Conservation (phyloP, 1,140 invertebrate species). For the Colletes gigas region DNA sequence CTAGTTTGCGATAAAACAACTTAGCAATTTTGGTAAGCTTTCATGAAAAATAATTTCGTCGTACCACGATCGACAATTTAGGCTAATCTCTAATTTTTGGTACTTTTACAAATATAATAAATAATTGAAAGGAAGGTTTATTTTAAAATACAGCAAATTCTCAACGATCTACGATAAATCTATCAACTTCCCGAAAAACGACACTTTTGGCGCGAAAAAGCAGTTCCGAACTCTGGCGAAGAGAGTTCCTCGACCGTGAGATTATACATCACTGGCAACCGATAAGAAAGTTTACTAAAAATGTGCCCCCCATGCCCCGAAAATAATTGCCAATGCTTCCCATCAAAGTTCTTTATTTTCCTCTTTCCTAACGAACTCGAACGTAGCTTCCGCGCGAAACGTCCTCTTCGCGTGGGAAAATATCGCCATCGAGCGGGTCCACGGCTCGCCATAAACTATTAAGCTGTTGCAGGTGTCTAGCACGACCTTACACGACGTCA, state of each 20-base stretch:
- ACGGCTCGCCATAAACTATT: slow-evolving; percentile 65
- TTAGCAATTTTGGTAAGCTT: too few relatives aligned
- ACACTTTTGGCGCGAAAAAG: not conserved
- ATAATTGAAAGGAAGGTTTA: too few relatives aligned
- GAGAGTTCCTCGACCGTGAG: slow-evolving; percentile 5
- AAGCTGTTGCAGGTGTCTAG: slow-evolving; percentile 66
- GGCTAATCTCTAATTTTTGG: too few relatives aligned
- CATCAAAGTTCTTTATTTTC: not conserved
- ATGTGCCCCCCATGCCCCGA: not conserved
- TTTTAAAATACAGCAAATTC: not conserved
- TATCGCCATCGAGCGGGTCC: slow-evolving; percentile 58
- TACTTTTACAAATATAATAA: too few relatives aligned
- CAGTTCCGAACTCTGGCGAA: not conserved
- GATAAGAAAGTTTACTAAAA: slow-evolving; percentile 47
- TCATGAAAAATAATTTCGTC: too few relatives aligned
- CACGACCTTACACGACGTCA: slow-evolving; percentile 57
- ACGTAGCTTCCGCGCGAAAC: slow-evolving; percentile 7
- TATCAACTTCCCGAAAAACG: not conserved
- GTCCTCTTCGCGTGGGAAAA: slow-evolving; percentile 21
- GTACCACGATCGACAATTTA: too few relatives aligned
- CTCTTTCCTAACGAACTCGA: slow-evolving; percentile 21
- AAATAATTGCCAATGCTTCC: slow-evolving; percentile 31
- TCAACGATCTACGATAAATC: not conserved
- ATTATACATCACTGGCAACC: slow-evolving; percentile 1
- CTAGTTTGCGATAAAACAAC: too few relatives aligned